A percentile compares a stretch with the other conserved stretches of the same genome.
These are phyloP conservation scores for Ophioderma brevispina DNA, from an alignment of 35 echinoderm and acorn worm species.

Conservation along the genomic window DNA sequence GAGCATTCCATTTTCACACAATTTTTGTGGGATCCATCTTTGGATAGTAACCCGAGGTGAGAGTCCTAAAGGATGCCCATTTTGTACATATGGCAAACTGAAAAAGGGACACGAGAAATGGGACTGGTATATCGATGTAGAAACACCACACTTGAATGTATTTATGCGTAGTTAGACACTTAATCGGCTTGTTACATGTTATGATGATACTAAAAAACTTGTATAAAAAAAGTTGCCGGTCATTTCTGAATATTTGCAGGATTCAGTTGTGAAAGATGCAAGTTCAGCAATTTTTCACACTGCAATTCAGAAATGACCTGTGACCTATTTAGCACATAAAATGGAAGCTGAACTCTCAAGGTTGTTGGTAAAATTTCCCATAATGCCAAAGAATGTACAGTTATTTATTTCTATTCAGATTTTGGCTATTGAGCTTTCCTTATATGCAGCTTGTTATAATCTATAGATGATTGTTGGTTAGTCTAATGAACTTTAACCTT, in stretches of 20 bases:
- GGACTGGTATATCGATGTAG: background rate
- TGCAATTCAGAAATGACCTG: background rate
- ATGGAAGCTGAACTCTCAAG: conserved; percentile 1
- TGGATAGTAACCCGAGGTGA: too few relatives aligned
- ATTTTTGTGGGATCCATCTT: too few relatives aligned
- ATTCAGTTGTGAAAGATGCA: background rate
- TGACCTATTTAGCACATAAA: background rate
- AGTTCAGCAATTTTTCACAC: background rate
- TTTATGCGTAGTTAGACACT: background rate
- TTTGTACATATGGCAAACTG: background rate
- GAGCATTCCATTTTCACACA: too few relatives aligned
- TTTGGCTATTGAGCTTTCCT: background rate
- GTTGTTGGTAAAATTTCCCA: background rate
- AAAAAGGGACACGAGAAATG: background rate
- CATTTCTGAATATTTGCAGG: background rate
- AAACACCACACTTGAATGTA: conserved; percentile 6
- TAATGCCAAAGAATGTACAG: conserved; percentile 10
- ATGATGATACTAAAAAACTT: background rate
- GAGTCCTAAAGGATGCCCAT: background rate
- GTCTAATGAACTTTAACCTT: background rate
- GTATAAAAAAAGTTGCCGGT: background rate
- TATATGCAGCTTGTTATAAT: background rate
- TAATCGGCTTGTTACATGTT: background rate
- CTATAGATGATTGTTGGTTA: background rate
- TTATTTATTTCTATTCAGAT: background rate